Conservation (phyloP, 2,888 invertebrate species). For the Lissocephala sabroskyi region DNA sequence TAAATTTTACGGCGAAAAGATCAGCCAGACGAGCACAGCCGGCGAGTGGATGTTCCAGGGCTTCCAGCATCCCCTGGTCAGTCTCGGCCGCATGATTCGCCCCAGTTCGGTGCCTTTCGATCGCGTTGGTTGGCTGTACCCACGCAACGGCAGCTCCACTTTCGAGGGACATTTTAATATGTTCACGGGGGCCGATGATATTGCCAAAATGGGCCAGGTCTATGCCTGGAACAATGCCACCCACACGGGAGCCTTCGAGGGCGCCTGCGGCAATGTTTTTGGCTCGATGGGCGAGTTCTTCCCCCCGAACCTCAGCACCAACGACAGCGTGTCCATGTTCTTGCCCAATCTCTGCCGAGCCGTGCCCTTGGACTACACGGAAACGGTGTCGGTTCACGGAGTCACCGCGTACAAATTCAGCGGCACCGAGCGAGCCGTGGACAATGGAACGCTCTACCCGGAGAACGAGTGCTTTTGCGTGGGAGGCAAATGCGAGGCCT, state of each 20-base stretch:
- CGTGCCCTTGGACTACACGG: conserved; percentile 77
- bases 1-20: too few relatives aligned
- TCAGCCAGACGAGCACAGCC: conserved; percentile 77
- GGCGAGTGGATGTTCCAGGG: conserved; percentile 85
- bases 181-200: conserved; percentile 79
- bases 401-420: conserved; percentile 80
- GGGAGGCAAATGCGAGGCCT: conserved; percentile 79
- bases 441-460: conserved; percentile 77
- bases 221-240: conserved; percentile 81
- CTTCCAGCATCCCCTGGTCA: conserved; percentile 81
- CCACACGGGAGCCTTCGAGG: conserved; percentile 73
- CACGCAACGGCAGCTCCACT: conserved; percentile 82
- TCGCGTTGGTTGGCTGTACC: conserved; percentile 88
- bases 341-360: conserved; percentile 84
- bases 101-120: conserved; percentile 77
- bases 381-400: conserved; percentile 75
- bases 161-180: conserved; percentile 86
- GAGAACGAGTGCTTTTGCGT: conserved; percentile 81
- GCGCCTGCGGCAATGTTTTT: conserved; percentile 76
- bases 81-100: conserved; percentile 76
- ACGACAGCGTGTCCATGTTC: conserved; percentile 78
- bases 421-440: conserved; percentile 78
- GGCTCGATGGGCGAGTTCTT: conserved; percentile 89
- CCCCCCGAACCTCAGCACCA: conserved; percentile 77
- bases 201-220: conserved; percentile 79